Evolutionary conservation across 2,113 vertebrate genomes (phyloP), one percentile per base, ranked within the genome.

Genomic region (Grus americana): DNA sequence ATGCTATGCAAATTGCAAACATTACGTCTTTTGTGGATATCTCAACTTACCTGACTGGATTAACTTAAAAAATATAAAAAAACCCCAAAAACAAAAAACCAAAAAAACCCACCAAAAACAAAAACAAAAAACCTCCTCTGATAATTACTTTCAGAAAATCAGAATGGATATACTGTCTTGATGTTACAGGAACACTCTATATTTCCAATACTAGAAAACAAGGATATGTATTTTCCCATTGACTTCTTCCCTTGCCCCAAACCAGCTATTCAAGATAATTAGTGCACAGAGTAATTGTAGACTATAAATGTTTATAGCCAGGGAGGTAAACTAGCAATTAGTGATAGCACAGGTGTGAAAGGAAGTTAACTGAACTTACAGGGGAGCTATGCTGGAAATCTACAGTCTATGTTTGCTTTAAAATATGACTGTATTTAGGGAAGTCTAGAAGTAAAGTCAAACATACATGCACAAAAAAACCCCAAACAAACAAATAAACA

Each of bases 281-380:
- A 95, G 65, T 52, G 63, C 75, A 91, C 38, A 80, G 71, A 84
- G 65, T 95, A 96, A 96, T 90, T 88, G 92, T 72, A 92, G 72
- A 90, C 38, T 88, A 61, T 84, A 91, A 83, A 88, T 87, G 80
- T 95, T 95, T 96, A 85, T 88, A 93, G 52, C 88, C 88, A 95
- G 42, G 30, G 82, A 95, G 13, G 32, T 83, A 95, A 96, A 94
- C 58, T 95, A 93, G 54, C 55, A 94, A 94, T 93, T 93, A 97
- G 38, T 86, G 67, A 88, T 42, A 95, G 55, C 63, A 92, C 81
- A 95, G 92, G 93, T 97, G 93, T 88, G 63, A 92, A 76, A 80
- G 55, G 58, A 93, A 92, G 62, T 79, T 90, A 73, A 94, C 55
- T 50, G 82, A 93, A 88, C 18, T 90, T 94, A 71, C 30, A 71